These are phyloP conservation scores for Lymantria monacha DNA, from an alignment of 2,888 invertebrate genomes.

Conservation along the genomic window DNA sequence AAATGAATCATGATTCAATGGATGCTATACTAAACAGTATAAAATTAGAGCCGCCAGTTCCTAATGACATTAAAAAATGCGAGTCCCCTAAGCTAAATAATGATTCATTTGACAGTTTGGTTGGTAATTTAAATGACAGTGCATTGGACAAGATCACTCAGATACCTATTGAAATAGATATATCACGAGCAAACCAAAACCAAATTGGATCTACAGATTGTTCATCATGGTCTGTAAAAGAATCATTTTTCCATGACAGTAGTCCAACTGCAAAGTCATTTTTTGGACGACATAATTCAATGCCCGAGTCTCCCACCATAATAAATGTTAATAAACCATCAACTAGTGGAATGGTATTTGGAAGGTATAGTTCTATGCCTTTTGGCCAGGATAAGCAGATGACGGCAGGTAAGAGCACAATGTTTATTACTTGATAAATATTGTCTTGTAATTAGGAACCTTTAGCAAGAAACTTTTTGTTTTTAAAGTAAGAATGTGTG, in stretches of 20 bases:
- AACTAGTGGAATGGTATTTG: slow-evolving; percentile 67
- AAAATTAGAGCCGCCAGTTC: slow-evolving; percentile 59
- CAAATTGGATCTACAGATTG: slow-evolving; percentile 16
- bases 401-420: slow-evolving; percentile 34
- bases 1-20: slow-evolving; percentile 67
- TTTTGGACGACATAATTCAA: slow-evolving; percentile 69
- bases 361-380: slow-evolving; percentile 74
- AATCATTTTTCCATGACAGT: slow-evolving; percentile 50
- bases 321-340: slow-evolving; percentile 54
- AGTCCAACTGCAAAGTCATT: slow-evolving; percentile 58
- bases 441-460: not conserved
- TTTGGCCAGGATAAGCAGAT: slow-evolving; percentile 50
- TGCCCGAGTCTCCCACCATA: slow-evolving; percentile 72
- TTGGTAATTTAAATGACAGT: slow-evolving; percentile 74
- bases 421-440: not conserved
- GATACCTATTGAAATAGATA: slow-evolving; percentile 49
- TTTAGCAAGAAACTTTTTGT: too few species aligned
- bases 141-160: slow-evolving; percentile 67
- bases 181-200: slow-evolving; percentile 27
- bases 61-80: slow-evolving; percentile 50
- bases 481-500: too few species aligned
- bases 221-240: slow-evolving; percentile 54
- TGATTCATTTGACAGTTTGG: slow-evolving; percentile 75
- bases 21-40: slow-evolving; percentile 66
- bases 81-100: slow-evolving; percentile 58